phyloP scores from a whole-genome alignment of 2,113 vertebrate genomes.

The Microtus montanus region DNA sequence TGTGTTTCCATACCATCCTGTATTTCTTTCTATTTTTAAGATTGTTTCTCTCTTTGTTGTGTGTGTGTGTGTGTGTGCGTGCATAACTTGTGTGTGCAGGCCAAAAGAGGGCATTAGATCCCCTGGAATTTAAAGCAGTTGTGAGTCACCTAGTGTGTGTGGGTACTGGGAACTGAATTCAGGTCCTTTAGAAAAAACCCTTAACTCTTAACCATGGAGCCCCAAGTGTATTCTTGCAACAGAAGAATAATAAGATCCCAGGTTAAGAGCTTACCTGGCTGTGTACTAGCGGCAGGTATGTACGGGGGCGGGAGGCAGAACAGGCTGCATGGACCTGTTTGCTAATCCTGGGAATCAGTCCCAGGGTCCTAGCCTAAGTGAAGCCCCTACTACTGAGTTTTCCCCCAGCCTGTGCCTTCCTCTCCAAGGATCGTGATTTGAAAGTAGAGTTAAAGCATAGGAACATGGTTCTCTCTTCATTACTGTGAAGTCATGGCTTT shows the following conservation, averaged over 20 bases:
- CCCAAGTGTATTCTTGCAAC: not conserved
- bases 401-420: too few relatives aligned
- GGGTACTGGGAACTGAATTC: not conserved
- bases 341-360: not conserved
- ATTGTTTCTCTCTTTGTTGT: not conserved
- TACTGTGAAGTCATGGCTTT: too few relatives aligned
- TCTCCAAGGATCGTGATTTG: too few relatives aligned
- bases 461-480: too few relatives aligned
- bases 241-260: not conserved
- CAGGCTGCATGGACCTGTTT: not conserved
- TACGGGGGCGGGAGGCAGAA: not conserved
- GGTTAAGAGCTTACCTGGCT: not conserved
- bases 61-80: not conserved
- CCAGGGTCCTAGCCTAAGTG: not conserved
- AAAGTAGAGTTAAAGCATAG: too few relatives aligned
- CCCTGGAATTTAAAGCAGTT: not conserved
- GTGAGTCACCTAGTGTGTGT: not conserved
- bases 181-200: not conserved
- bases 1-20: not conserved
- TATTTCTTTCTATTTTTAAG: not conserved
- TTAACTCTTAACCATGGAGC: too few relatives aligned
- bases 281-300: not conserved
- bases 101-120: not conserved
- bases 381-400: not conserved
- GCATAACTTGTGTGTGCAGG: not conserved